Evolutionary conservation across 2,888 invertebrate species (phyloP), one percentile per base, ranked within the genome.

Genomic region (Heteropelma amictum): DNA sequence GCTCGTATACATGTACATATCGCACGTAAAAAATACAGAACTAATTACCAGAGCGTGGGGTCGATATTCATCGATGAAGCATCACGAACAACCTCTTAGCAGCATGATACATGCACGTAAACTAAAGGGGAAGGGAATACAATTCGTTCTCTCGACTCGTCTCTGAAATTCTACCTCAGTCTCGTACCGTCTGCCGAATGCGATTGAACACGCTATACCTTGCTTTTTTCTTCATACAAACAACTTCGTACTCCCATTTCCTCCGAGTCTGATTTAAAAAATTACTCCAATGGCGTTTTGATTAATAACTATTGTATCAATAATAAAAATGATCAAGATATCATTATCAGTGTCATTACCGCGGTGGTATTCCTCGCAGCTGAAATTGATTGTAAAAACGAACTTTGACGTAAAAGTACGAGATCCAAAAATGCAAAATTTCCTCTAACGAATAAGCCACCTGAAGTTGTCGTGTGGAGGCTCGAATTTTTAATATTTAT

Each of bases 11-110:
- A n/a, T 10, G 21, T 53, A 68, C 28, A 70, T 54, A 60, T 58
- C 58, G 42, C 53, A 69, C 74, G 74, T 47, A 77, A 74, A 35
- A 72, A 69, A 61, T 38, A 75, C 71, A 70, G 51, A 76, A 78
- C 80, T 85, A 85, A 84, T 85, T 84, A 81, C 79, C 71, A 56
- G 51, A 53, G 35, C 58, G 26, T 51, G 33, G 30, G 84, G 84
- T 87, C 87, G 86, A 87, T 87, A 85, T 80, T 81, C 84, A 86
- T 86, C 86, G 85, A 86, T 86, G 82, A 81, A 79, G 65, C 65
- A 30, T 60, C 68, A 38, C 21, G 33, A 26, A 23, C 49, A 19
- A 21, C 35, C 47, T 60, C 33, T 38, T 51, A 14, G 64, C 38
- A 26, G n/a, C n/a, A n/a, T 42, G 51, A 54, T 47, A 54, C 51